A percentile compares a stretch with the other conserved stretches of the same genome.
Evolutionary conservation across 2,888 invertebrate species (phyloP).

Genomic region (Mesochorus sp.): DNA sequence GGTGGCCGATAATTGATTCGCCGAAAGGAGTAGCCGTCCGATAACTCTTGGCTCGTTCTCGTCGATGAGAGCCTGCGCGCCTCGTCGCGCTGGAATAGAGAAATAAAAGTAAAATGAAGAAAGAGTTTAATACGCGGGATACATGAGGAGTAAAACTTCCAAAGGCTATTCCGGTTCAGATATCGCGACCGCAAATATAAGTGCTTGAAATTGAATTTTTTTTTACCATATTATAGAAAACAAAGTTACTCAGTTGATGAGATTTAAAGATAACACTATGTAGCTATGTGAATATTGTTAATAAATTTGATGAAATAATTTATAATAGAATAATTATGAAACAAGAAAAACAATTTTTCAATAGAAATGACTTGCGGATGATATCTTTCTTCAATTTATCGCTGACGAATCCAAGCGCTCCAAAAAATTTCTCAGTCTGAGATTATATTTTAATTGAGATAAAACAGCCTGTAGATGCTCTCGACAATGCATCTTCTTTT

Average conservation of each 20-base stretch:
- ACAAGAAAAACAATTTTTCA: too few species aligned
- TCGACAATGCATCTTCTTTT: background rate
- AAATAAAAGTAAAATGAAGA: conserved; percentile 48
- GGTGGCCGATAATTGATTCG: conserved; percentile 64
- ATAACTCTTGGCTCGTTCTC: conserved; percentile 55
- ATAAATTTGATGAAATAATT: too few species aligned
- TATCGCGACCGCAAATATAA: too few species aligned
- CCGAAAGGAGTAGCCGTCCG: conserved; percentile 62
- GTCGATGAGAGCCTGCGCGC: conserved; percentile 35
- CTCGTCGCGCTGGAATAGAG: conserved; percentile 31
- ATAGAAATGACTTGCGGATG: background rate
- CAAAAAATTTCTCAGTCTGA: background rate
- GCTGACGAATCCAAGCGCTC: background rate
- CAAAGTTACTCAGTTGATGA: too few species aligned
- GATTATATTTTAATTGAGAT: background rate
- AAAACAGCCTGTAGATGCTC: background rate
- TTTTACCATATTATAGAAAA: too few species aligned
- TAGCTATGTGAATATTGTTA: too few species aligned
- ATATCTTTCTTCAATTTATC: background rate
- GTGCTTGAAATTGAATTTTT: too few species aligned
- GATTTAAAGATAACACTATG: too few species aligned
- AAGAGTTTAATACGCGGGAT: background rate
- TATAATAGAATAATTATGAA: too few species aligned
- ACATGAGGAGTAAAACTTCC: background rate
- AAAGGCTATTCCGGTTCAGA: background rate